Evolutionary conservation across 2,113 vertebrate species (phyloP).

Genomic region (Corythoichthys intestinalis): DNA sequence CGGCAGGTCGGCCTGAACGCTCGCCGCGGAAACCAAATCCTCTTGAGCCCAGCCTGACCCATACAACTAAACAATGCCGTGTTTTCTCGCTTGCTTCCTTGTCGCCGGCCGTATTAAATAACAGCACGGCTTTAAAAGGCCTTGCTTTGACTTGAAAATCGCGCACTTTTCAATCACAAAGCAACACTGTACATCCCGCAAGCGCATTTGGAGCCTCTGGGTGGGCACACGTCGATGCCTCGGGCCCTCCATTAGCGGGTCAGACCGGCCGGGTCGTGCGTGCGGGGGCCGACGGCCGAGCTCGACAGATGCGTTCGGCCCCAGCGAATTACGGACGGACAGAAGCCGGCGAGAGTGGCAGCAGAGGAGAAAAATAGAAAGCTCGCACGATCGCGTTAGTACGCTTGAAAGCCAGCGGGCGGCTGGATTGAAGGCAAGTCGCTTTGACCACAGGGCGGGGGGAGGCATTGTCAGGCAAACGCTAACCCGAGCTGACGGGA

Average conservation of each 20-base stretch:
- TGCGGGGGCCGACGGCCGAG: slow-evolving; percentile 30
- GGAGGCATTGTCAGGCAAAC: slow-evolving; percentile 23
- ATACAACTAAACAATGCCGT: slow-evolving; percentile 40
- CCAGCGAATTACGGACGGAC: slow-evolving; percentile 29
- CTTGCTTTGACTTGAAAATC: slow-evolving; percentile 15
- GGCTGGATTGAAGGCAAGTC: slow-evolving; percentile 1
- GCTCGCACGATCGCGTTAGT: not conserved
- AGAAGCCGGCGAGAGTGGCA: slow-evolving; percentile 26
- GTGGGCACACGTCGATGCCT: not conserved
- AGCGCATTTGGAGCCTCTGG: not conserved
- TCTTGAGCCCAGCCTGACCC: slow-evolving; percentile 38
- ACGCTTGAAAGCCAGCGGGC: not conserved
- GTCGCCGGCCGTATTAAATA: slow-evolving; percentile 20
- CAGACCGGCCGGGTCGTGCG: slow-evolving; percentile 15
- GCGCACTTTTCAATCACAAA: not conserved
- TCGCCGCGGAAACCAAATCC: slow-evolving; percentile 24
- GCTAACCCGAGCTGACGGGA: not conserved
- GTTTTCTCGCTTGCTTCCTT: slow-evolving; percentile 18
- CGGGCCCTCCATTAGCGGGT: slow-evolving; percentile 45
- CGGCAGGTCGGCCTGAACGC: slow-evolving; percentile 30
- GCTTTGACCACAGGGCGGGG: not conserved
- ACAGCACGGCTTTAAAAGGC: not conserved
- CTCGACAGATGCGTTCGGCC: slow-evolving; percentile 32
- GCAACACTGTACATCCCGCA: slow-evolving; percentile 7
- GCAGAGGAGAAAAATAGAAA: slow-evolving; percentile 16